Percentiles rank a stretch among this genome's conserved stretches.
phyloP scores from a whole-genome alignment of 2,113 vertebrate genomes.

The Lethenteron camtschaticum region DNA sequence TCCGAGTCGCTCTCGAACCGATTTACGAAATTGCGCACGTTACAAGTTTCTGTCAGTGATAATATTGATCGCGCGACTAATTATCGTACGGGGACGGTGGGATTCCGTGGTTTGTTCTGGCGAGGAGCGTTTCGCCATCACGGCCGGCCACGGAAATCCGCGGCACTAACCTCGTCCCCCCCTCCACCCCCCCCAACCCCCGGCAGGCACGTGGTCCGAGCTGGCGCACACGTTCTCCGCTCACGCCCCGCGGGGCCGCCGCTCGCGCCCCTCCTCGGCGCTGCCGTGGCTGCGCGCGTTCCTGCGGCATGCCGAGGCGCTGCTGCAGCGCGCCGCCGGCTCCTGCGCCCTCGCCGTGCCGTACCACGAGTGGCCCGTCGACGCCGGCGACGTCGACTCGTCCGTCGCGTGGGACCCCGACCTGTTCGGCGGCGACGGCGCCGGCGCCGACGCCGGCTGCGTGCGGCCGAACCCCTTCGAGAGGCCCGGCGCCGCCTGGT shows the following conservation, averaged over 20 bases:
- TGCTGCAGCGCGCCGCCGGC: slow-evolving; percentile 14
- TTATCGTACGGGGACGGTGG: too few species aligned
- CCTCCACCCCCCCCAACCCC: neutral
- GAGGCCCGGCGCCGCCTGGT: slow-evolving; percentile 12
- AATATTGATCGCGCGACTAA: neutral
- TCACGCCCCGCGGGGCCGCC: slow-evolving; percentile 12
- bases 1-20: too few species aligned
- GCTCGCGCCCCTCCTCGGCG: slow-evolving; percentile 12
- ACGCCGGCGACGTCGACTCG: slow-evolving; percentile 14
- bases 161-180: neutral
- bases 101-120: neutral
- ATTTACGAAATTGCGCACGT: too few species aligned
- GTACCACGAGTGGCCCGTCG: slow-evolving; percentile 21
- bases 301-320: slow-evolving; percentile 15
- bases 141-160: neutral
- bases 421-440: slow-evolving; percentile 16
- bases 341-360: slow-evolving; percentile 17
- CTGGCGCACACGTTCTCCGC: slow-evolving; percentile 15
- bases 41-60: too few species aligned
- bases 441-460: slow-evolving; percentile 12
- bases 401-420: slow-evolving; percentile 18
- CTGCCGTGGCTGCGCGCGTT: slow-evolving; percentile 21
- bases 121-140: neutral
- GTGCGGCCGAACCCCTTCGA: slow-evolving; percentile 16
- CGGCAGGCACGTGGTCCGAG: slow-evolving; percentile 14